phyloP scores from a whole-genome alignment of 2,797 vertebrate species.

The Alca torda region DNA sequence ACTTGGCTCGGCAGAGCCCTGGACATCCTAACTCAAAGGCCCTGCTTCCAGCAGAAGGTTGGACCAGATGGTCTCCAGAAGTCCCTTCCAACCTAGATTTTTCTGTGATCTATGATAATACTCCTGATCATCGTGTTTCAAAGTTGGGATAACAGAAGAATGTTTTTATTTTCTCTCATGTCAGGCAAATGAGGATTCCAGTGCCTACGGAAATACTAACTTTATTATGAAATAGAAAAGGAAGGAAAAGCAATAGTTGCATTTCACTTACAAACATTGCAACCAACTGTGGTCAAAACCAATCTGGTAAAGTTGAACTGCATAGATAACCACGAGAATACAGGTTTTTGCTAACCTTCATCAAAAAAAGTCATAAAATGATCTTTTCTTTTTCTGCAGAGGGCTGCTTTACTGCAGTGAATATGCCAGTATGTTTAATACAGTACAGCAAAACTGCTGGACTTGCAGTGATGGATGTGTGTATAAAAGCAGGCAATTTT shows the following conservation, averaged over 20 bases:
- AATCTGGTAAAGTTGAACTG: neutral
- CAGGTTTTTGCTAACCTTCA: neutral
- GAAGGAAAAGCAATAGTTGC: constrained; percentile 25
- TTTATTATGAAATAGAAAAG: constrained; percentile 16
- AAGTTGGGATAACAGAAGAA: neutral
- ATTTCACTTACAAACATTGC: neutral
- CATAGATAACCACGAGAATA: neutral
- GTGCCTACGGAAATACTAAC: neutral
- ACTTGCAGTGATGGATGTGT: neutral
- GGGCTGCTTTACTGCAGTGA: neutral
- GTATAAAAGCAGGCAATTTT: neutral
- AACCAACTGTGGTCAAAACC: neutral
- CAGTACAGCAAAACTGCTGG: neutral
- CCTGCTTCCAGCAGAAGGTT: neutral
- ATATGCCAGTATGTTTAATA: neutral
- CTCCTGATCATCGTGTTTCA: neutral
- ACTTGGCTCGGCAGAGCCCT: neutral
- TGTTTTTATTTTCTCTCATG: constrained; percentile 10
- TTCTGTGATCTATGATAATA: constrained; percentile 10
- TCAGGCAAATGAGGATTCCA: constrained; percentile 34
- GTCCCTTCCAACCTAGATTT: neutral
- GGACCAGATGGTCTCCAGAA: constrained; percentile 39
- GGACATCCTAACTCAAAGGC: neutral
- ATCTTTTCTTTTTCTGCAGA: neutral
- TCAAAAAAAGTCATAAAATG: neutral